A percentile compares a stretch with the other conserved stretches of the same genome.
Evolutionary conservation across 2,888 invertebrate genomes (phyloP).

Genomic region (Capitulum mitella): DNA sequence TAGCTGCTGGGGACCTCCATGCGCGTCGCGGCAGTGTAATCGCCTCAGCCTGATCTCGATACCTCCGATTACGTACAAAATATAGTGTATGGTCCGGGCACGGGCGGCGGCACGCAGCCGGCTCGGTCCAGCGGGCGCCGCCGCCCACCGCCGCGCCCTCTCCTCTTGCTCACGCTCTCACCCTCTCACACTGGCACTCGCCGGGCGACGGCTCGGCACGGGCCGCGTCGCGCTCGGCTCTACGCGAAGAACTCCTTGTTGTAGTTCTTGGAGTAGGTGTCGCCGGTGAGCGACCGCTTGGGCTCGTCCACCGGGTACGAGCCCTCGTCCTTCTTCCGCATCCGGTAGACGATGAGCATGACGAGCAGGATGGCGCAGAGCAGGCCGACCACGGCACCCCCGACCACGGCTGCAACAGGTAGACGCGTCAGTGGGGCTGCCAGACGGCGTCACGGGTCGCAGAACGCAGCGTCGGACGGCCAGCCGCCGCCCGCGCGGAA

Average conservation of each 20-base stretch:
- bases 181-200: background rate
- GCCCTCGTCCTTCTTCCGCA: conserved; percentile 99
- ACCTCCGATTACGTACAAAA: background rate
- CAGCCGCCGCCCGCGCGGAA: no score
- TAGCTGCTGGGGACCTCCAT: background rate
- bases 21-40: background rate
- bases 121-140: no score
- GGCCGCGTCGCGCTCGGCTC: conserved; percentile 9
- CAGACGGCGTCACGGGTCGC: no score
- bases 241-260: conserved; percentile 37
- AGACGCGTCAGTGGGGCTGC: no score
- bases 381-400: conserved; percentile 95
- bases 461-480: no score
- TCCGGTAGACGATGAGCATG: conserved; percentile 98
- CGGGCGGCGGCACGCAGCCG: background rate
- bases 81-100: background rate
- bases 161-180: background rate
- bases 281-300: conserved; percentile 82
- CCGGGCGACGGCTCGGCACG: background rate
- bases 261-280: conserved; percentile 68
- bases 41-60: background rate
- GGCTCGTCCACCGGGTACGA: conserved; percentile 94
- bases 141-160: background rate
- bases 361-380: conserved; percentile 96
- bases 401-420: conserved; percentile 79